These are phyloP conservation scores for Drosophila setifemur DNA, from an alignment of 1,140 invertebrate genomes.

Conservation along the genomic window DNA sequence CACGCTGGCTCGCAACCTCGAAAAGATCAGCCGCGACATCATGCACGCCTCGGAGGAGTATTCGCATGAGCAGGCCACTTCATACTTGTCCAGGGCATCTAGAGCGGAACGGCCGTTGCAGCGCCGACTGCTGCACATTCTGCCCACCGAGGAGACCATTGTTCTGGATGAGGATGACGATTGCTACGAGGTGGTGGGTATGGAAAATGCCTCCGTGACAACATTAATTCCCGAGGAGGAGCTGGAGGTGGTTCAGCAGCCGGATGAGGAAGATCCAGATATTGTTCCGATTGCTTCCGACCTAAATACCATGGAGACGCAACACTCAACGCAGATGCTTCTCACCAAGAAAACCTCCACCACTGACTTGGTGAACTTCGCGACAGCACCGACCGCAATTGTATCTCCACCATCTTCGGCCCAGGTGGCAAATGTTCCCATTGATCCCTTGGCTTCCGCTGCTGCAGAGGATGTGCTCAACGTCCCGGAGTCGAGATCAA, in stretches of 20 bases:
- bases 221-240: conserved; percentile 45
- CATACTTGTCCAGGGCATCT: no score
- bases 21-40: conserved; percentile 2
- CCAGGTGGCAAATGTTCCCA: not conserved
- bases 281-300: not conserved
- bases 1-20: conserved; percentile 21
- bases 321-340: not conserved
- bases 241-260: not conserved
- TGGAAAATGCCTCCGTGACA: conserved; percentile 28
- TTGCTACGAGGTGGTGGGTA: conserved; percentile 46
- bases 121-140: conserved; percentile 30
- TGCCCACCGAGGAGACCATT: conserved; percentile 48
- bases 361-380: conserved; percentile 23
- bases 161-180: conserved; percentile 64
- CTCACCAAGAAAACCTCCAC: conserved; percentile 53
- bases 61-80: conserved; percentile 18
- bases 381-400: not conserved
- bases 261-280: not conserved
- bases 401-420: not conserved
- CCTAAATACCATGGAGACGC: conserved; percentile 26
- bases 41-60: conserved; percentile 13
- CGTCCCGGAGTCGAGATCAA: not conserved
- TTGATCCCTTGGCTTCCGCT: not conserved
- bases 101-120: conserved; percentile 23
- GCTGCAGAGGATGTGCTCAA: not conserved